Evolutionary conservation across 2,888 invertebrate species (phyloP), one percentile per base, ranked within the genome.

Genomic region (Julus scandinavius): DNA sequence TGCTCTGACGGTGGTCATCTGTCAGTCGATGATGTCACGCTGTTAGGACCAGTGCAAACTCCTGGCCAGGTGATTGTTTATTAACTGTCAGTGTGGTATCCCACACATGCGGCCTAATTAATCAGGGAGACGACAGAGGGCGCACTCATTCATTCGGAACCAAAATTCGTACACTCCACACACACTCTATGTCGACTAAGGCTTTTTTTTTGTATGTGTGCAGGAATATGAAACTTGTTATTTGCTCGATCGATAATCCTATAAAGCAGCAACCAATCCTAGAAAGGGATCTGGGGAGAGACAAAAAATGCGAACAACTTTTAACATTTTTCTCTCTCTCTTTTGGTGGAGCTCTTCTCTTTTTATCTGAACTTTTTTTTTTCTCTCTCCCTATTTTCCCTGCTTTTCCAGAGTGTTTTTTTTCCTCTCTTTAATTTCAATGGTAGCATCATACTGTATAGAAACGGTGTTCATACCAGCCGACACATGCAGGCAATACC

Each of bases 101-200:
- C 84, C 84, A 84, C 84, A 84, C 84, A 84, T 84, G 38, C 84
- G 84, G 84, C 40, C 84, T 84, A 84, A 84, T 84, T 84, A 84
- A 84, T 84, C 84, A 84, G n/a, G 7, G 11, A 13, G 84, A 13
- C 38, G 84, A 38, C 41, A 84, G 84, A 84, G 84, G 84, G 84
- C 84, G 84, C 84, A n/a, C 41, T 84, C 41, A 40, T n/a, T 84
- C 41, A 38, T 84, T n/a, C 84, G 15, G 2, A 40, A 38, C 11
- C 41, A 54, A 54, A 54, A 54, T 15, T 54, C 54, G 54, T 54
- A 54, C 54, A 7, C 49, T 49, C 49, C 49, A 11, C 49, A 7
- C 49, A 11, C 49, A 7, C 49, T 5, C 49, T 54, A 54, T 9
- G 13, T 54, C 54, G 15, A 54, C 54, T 2, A 54, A 13, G 7